Percentiles rank a stretch among this genome's conserved stretches.
These are phyloP conservation scores for Caenorhabditis sulstoni DNA, from an alignment of 2,888 invertebrate species.

Conservation along the genomic window DNA sequence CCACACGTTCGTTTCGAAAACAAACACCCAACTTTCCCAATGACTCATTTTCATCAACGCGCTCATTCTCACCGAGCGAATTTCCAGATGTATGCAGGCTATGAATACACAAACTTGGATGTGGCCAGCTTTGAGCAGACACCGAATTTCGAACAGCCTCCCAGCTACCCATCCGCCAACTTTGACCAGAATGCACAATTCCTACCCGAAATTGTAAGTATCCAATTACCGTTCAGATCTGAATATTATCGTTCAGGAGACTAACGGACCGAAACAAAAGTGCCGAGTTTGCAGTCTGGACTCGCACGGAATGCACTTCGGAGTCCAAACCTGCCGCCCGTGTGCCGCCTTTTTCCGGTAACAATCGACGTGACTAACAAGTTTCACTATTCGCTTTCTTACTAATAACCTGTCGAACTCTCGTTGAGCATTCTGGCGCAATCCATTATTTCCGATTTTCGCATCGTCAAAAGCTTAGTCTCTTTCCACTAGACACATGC, in stretches of 20 bases:
- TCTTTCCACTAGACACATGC: not conserved
- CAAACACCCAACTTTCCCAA: too few species aligned
- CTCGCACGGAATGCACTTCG: constrained; percentile 57
- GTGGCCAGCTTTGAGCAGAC: constrained; percentile 27
- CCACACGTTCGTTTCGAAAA: too few species aligned
- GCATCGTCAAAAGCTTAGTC: too few species aligned
- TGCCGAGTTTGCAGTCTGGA: constrained; percentile 46
- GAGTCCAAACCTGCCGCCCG: constrained; percentile 47
- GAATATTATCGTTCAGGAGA: not conserved
- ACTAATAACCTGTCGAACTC: too few species aligned
- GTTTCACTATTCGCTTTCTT: not conserved
- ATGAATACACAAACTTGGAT: constrained; percentile 44
- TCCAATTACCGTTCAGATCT: not conserved
- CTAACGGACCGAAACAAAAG: constrained; percentile 10
- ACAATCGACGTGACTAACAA: constrained; percentile 39
- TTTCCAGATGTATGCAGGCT: constrained; percentile 53
- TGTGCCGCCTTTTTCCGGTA: constrained; percentile 57
- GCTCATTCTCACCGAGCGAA: not conserved
- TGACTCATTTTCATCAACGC: too few species aligned
- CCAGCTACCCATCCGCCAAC: constrained; percentile 3
- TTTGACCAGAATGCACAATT: constrained; percentile 22
- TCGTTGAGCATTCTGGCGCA: too few species aligned
- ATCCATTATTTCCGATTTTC: too few species aligned
- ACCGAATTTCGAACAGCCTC: constrained; percentile 14
- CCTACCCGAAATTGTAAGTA: constrained; percentile 41